Base-by-base conservation (phyloP, 2,888 invertebrate species). In the Sisyra nigra region DNA sequence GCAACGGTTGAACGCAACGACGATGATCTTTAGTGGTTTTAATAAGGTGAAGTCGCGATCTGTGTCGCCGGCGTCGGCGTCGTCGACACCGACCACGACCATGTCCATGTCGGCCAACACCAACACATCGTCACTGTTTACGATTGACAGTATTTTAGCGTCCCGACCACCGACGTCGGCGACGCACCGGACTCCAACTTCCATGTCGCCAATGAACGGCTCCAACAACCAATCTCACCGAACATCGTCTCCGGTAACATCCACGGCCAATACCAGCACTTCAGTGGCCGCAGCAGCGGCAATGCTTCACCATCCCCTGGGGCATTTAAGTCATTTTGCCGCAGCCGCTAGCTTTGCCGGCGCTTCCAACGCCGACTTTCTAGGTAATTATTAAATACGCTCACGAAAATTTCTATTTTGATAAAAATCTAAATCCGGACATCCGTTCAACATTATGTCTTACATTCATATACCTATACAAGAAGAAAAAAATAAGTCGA, bases 111-210 rank as follows among this genome's bases (percentile, higher is more conserved):
- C 37, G 11, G 11, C 17, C 3, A 24, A 24, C 7, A 24, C 5
- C 7, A 24, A 24, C 24, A 24, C 24, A 15, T 66, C 72, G 15
- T 77, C 78, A 4, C 69, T 85, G 48, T 87, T 87, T 61, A 87
- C 86, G 53, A 87, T 87, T 56, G 87, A 87, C 63, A 86, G 85
- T 64, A 85, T 87, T 54, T 66, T 87, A 59, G 84, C 84, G 39
- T 82, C 84, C 42, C 67, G 77, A 45, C 76, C 77, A 66, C 65
- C 24, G 17, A 6, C 15, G 7, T 15, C 34, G 34, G 8, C 14
- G 13, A 14, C 34, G 11, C 13, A 15, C 11, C 34, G 15, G 8
- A 34, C 34, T 3, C 3, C 40, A 17, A 11, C 30, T 13, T 15
- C 13, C 10, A 30, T 15, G 10, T 11, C n/a, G 10, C 6, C 31